Percentiles rank a stretch among this genome's conserved stretches.
These are phyloP conservation scores for Rhynchonycteris naso DNA, from an alignment of 2,797 vertebrate genomes.

Conservation along the genomic window DNA sequence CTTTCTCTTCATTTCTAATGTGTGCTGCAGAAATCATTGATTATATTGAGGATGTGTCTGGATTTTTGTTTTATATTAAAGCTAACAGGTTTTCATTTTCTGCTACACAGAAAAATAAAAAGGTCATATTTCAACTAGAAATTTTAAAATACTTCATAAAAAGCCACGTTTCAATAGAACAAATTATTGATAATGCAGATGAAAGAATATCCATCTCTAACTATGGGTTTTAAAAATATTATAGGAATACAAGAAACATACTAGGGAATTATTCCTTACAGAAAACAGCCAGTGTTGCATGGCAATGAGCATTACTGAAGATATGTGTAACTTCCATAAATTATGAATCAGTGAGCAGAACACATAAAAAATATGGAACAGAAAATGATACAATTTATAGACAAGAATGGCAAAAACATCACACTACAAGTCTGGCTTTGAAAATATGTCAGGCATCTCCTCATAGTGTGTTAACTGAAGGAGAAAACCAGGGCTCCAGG, in stretches of 20 bases:
- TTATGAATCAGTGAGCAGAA: conserved; percentile 53
- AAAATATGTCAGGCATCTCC: conserved; percentile 44
- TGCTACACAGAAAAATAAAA: neutral
- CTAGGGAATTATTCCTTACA: neutral
- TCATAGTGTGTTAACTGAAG: conserved; percentile 2
- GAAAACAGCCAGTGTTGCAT: neutral
- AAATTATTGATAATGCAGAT: neutral
- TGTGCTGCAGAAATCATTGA: neutral
- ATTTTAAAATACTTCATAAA: neutral
- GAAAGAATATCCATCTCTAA: neutral
- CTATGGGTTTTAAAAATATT: neutral
- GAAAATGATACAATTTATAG: conserved; percentile 15
- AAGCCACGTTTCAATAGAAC: neutral
- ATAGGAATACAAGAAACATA: neutral
- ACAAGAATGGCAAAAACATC: conserved; percentile 47
- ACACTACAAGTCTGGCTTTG: conserved; percentile 24
- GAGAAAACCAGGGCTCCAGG: neutral
- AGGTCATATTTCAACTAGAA: neutral
- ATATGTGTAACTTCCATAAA: neutral
- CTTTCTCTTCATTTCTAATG: neutral
- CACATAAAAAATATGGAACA: neutral
- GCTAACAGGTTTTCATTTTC: neutral
- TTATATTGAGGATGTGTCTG: neutral
- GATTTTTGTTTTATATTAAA: neutral
- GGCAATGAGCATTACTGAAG: neutral